phyloP scores from a whole-genome alignment of 2,888 invertebrate genomes.

The Callimorpha dominula region DNA sequence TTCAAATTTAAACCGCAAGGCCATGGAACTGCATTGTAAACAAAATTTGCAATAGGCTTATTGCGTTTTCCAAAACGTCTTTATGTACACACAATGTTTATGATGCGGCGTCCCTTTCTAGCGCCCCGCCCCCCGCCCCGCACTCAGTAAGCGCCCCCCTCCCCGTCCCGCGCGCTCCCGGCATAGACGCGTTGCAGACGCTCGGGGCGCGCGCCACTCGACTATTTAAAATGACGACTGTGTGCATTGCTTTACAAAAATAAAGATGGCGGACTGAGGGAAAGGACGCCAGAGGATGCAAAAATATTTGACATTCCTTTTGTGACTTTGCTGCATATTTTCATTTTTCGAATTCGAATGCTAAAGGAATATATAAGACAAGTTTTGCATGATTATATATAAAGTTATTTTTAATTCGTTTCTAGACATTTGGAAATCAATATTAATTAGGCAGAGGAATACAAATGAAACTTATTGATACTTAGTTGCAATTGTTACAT shows the following conservation, averaged over 20 bases:
- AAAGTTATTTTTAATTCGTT: neutral
- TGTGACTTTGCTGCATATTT: slow-evolving; percentile 24
- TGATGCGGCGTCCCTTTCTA: slow-evolving; percentile 68
- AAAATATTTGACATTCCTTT: slow-evolving; percentile 39
- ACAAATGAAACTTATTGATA: neutral
- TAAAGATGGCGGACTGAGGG: slow-evolving; percentile 80
- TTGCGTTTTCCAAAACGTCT: slow-evolving; percentile 50
- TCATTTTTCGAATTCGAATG: neutral
- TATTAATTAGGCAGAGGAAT: neutral
- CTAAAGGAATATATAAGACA: neutral
- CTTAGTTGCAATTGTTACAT: neutral
- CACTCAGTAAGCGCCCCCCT: slow-evolving; percentile 43
- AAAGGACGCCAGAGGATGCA: slow-evolving; percentile 49
- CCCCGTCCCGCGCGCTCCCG: slow-evolving; percentile 56
- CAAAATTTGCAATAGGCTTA: slow-evolving; percentile 31
- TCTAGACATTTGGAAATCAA: neutral
- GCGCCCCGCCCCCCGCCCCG: slow-evolving; percentile 70
- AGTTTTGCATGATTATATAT: neutral
- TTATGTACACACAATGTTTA: slow-evolving; percentile 67
- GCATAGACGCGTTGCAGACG: slow-evolving; percentile 61
- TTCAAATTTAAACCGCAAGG: neutral
- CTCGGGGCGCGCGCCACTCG: slow-evolving; percentile 55
- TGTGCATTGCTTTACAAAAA: slow-evolving; percentile 79
- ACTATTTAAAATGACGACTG: slow-evolving; percentile 66
- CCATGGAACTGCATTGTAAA: neutral